Conservation (phyloP, 2,888 invertebrate species). For the Hirtodrosophila alboralis region DNA sequence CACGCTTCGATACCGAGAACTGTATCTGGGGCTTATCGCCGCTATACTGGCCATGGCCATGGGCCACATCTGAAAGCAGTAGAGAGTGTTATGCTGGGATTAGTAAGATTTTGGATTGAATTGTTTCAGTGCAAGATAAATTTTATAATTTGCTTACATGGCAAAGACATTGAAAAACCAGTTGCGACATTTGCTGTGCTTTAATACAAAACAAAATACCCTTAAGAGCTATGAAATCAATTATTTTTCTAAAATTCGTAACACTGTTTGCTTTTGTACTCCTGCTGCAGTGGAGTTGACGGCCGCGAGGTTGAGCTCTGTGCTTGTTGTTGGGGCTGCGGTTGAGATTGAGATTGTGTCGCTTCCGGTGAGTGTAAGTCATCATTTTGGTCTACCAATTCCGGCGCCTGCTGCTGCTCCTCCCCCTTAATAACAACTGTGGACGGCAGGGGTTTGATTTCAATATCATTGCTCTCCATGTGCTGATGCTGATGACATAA, state of each 20-base stretch:
- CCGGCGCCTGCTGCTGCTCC: not conserved
- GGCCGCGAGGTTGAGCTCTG: too few relatives aligned
- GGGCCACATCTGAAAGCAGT: conserved; percentile 11
- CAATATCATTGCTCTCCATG: conserved; percentile 81
- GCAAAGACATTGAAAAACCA: conserved; percentile 46
- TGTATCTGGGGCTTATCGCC: conserved; percentile 80
- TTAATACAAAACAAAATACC: conserved; percentile 55
- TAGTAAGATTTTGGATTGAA: not conserved
- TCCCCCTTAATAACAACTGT: conserved; percentile 10
- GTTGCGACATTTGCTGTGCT: conserved; percentile 42
- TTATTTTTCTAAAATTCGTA: conserved; percentile 41
- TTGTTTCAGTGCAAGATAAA: not conserved
- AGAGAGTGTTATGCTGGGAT: not conserved
- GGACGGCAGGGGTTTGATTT: conserved; percentile 78
- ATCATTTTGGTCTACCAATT: too few relatives aligned
- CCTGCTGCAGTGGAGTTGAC: conserved; percentile 28
- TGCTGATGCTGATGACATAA: conserved; percentile 84
- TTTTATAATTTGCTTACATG: conserved; percentile 11
- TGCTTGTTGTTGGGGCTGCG: too few relatives aligned
- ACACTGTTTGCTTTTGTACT: conserved; percentile 48
- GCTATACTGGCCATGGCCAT: conserved; percentile 68
- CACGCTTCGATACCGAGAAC: conserved; percentile 82
- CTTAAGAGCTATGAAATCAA: conserved; percentile 45
- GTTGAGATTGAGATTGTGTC: too few relatives aligned
- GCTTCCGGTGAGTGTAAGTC: not conserved